Base-by-base conservation (phyloP, 2,113 vertebrate genomes). In the Cervus canadensis region DNA sequence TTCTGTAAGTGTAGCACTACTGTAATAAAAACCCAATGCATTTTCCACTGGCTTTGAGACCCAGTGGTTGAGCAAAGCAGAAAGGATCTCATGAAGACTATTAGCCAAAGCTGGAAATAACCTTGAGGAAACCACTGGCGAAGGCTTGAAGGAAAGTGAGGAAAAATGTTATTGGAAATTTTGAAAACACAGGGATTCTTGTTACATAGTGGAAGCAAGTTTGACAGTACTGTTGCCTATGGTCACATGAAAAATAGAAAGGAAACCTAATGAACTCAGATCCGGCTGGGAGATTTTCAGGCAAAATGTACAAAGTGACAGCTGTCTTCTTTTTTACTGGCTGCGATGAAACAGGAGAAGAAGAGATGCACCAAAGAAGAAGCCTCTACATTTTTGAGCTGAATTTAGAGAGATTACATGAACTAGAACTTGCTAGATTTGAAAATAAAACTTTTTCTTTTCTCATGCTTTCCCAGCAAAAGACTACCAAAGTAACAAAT, bases 381-480 rank as follows among this genome's bases (percentile, higher is more conserved):
- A 87, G 82, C 12, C 14, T 8, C 13, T 67, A 76, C 12, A 12
- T 15, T 87, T 95, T 62, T 82, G 11, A 89, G n/a, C 52, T 89
- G 52, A 82, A 91, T 96, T 95, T 92, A 17, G 95, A 89, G 87
- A 94, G 89, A 93, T 86, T 45, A 36, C 45, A 43, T 78, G 43
- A 96, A 6, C 50, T 87, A 87, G 54, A 91, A 92, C 5, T 91
- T 76, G 11, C n/a, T 95, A 60, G 78, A 87, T 87, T 96, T 96
- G 52, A 97, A 76, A 96, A 56, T 64, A 74, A 84, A 96, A 83
- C 43, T 89, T 17, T 92, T 95, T 97, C n/a, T 94, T 92, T 96
- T 91, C 67, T 95, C 10, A 67, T 11, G 94, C 25, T 96, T n/a
- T 96, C 64, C 13, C 15, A 71, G 11, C n/a, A 62, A 86, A 96